Conservation (phyloP, 2,888 invertebrate species). For the Hypomecis atomaria region DNA sequence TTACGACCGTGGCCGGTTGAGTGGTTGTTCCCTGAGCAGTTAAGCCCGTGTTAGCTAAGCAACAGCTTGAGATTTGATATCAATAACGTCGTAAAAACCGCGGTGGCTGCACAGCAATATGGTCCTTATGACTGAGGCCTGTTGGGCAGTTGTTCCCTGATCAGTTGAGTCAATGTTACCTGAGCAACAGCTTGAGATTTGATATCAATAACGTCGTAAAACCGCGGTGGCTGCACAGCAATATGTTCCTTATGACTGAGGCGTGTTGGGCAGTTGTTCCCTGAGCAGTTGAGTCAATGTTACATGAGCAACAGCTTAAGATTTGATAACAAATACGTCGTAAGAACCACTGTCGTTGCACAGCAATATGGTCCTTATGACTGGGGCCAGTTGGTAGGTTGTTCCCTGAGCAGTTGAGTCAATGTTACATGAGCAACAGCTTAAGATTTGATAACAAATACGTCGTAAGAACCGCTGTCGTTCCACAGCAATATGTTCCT, state of each 20-base stretch:
- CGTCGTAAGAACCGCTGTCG: too few relatives aligned
- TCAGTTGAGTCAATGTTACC: not conserved
- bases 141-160: not conserved
- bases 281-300: not conserved
- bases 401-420: constrained; percentile 89
- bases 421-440: too few relatives aligned
- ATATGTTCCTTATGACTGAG: too few relatives aligned
- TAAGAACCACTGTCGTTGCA: not conserved
- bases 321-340: not conserved
- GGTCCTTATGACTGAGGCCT: not conserved
- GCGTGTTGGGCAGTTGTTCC: too few relatives aligned
- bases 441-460: too few relatives aligned
- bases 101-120: not conserved
- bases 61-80: too few relatives aligned
- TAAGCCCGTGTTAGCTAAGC: too few relatives aligned
- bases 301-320: not conserved
- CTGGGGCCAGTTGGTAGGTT: constrained; percentile 76
- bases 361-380: not conserved
- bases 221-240: too few relatives aligned
- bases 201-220: too few relatives aligned
- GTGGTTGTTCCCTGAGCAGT: not conserved
- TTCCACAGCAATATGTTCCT: too few relatives aligned
- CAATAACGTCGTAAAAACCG: too few relatives aligned
- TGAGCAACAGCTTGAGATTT: too few relatives aligned
- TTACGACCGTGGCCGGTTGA: not conserved